A percentile compares a stretch with the other conserved stretches of the same genome.
phyloP scores from a whole-genome alignment of 2,888 invertebrate genomes.

The Mesochorus sp. region DNA sequence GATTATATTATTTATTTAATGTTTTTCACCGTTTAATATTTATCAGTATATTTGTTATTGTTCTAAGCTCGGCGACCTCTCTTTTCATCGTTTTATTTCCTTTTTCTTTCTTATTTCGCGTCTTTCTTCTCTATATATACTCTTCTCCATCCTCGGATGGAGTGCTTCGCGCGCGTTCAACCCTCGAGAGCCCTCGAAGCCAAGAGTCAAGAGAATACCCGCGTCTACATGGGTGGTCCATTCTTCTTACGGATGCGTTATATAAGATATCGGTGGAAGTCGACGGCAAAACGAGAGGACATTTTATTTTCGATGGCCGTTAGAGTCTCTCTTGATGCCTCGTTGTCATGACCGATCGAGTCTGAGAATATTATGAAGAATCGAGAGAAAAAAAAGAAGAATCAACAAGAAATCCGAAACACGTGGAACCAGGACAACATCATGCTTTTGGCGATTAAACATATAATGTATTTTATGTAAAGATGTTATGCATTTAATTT shows the following conservation, averaged over 20 bases:
- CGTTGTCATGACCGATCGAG: slow-evolving; percentile 24
- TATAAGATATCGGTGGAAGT: slow-evolving; percentile 68
- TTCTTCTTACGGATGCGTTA: slow-evolving; percentile 80
- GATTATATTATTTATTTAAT: neutral
- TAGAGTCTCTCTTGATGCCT: slow-evolving; percentile 30
- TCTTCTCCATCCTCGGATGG: slow-evolving; percentile 69
- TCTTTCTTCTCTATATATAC: slow-evolving; percentile 31
- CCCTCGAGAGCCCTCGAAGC: slow-evolving; percentile 78
- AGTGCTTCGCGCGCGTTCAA: slow-evolving; percentile 78
- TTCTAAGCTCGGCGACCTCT: slow-evolving; percentile 70
- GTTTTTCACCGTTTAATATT: neutral
- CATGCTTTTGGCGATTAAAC: neutral
- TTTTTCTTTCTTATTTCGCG: slow-evolving; percentile 29
- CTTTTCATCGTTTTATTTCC: slow-evolving; percentile 61
- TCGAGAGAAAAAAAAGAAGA: neutral
- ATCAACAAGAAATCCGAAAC: neutral
- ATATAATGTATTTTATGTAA: neutral
- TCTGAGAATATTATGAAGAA: neutral
- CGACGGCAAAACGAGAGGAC: slow-evolving; percentile 67
- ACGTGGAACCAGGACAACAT: neutral
- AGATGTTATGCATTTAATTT: neutral
- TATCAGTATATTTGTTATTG: slow-evolving; percentile 67
- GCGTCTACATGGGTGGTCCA: slow-evolving; percentile 81
- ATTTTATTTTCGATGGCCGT: slow-evolving; percentile 22
- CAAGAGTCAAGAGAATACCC: slow-evolving; percentile 73